A percentile compares a stretch with the other conserved stretches of the same genome.
phyloP scores from a whole-genome alignment of 2,888 invertebrate genomes.

The Heliconius cydno region DNA sequence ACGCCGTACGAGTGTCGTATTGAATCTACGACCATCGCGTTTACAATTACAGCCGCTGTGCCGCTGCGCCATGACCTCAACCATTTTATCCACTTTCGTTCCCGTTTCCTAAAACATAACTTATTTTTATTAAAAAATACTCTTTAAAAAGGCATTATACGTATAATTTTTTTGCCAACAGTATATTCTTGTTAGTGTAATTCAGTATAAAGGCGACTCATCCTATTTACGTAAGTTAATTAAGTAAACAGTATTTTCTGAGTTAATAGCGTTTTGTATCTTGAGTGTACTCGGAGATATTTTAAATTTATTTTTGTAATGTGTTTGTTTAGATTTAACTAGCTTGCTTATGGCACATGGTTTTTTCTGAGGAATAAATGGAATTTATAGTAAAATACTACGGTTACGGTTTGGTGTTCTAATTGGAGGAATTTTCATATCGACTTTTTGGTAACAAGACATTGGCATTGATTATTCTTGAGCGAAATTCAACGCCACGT shows the following conservation, averaged over 20 bases:
- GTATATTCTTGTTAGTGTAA: slow-evolving; percentile 25
- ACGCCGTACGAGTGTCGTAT: not conserved
- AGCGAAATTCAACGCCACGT: too few relatives aligned
- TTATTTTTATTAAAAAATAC: not conserved
- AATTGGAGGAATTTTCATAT: too few relatives aligned
- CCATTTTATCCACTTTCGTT: not conserved
- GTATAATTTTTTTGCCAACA: not conserved
- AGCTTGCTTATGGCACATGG: not conserved
- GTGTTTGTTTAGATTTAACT: not conserved
- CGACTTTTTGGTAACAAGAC: not conserved
- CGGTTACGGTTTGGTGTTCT: too few relatives aligned
- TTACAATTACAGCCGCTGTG: too few relatives aligned
- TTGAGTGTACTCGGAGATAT: slow-evolving; percentile 17
- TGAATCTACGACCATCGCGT: too few relatives aligned
- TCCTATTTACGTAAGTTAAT: slow-evolving; percentile 33
- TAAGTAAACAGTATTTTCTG: slow-evolving; percentile 28
- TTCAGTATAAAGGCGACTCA: slow-evolving; percentile 22
- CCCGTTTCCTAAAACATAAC: not conserved
- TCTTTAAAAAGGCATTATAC: not conserved
- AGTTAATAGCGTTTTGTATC: slow-evolving; percentile 19
- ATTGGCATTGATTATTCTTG: not conserved
- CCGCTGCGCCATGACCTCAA: too few relatives aligned
- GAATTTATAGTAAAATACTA: too few relatives aligned
- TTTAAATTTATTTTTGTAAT: slow-evolving; percentile 14
- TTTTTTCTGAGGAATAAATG: not conserved